Evolutionary conservation across 2,113 vertebrate species (phyloP), one percentile per base, ranked within the genome.

Genomic region (Hippoglossus stenolepis): DNA sequence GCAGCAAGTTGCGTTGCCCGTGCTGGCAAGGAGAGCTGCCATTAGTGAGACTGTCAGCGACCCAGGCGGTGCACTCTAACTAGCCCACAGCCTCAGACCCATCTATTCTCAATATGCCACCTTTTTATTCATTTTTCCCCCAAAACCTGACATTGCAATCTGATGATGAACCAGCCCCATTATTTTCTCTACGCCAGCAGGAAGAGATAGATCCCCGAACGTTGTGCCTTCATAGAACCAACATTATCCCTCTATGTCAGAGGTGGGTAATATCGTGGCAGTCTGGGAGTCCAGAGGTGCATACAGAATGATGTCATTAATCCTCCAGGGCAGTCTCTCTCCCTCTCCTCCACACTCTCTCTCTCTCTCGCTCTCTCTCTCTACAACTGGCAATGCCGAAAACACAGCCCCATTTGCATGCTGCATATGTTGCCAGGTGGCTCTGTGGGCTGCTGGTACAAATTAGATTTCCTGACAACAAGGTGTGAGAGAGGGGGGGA

Each of bases 221-320:
- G 92, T 96, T 96, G 97, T 96, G 84, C 84, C 95, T 97, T 95
- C 95, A 96, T 93, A 96, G 96, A 97, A 97, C 96, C 96, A 98
- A 97, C 96, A 97, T 97, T 97, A 97, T 98, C 96, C 96, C 96
- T 97, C 96, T 96, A 96, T 98, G 97, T 98, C 97, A 97, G 96
- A 97, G 96, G 97, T 97, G 96, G 96, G 96, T 97, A 97, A 98
- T 98, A 97, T 98, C 96, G 95, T 95, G 94, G 95, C 95, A 94
- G 96, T 96, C 85, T 86, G 64, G 86, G 89, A 94, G 93, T 92
- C 93, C 90, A 91, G 89, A 91, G 93, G 93, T 93, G 94, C 96
- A 97, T 97, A 97, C 97, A 95, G 96, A 97, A 97, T 97, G 97
- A 97, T 96, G 97, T 96, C 97, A 98, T 98, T 98, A 98, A 97